Evolutionary conservation across 2,113 vertebrate species (phyloP), one percentile per base, ranked within the genome.

Genomic region (Myodes glareolus): DNA sequence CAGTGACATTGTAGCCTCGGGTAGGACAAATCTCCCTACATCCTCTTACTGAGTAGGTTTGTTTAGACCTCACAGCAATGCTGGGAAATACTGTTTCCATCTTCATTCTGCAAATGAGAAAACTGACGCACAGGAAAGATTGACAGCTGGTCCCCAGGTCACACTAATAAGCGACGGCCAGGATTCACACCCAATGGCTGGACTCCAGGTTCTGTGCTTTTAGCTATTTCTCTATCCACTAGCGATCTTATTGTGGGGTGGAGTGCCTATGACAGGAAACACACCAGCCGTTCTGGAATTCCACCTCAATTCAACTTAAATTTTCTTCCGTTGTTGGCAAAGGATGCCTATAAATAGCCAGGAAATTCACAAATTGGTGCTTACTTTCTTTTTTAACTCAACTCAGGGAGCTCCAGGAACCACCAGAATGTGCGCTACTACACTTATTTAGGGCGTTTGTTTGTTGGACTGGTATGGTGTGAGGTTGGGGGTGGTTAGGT

Each of bases 21-120:
- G 29, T 33, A 78, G 78, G 55, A 91, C n/a, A 96, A 36, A 58
- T 94, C 61, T 55, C 42, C n/a, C 42, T 52, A 94, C 47, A 90
- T 67, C 68, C 76, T 10, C 36, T 76, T 29, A 25, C 36, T 73
- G 23, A 63, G 47, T 68, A 42, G 90, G 50, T 58, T 88, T 7
- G 23, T 75, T 81, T 78, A 58, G 91, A 42, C 3, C 36, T 95
- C 39, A 58, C 27, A 75, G 13, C 55, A 76, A 39, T 84, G 42
- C n/a, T 45, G 33, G 13, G 17, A 82, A 80, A 23, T 39, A 86
- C 90, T 82, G 67, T 76, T 84, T 91, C 87, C 84, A 14, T 55
- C 45, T 55, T 86, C 77, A 52, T 65, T 78, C 89, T 76, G 31
- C 45, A 63, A 58, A 52, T 33, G 78, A 91, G 76, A 93, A 92